Evolutionary conservation across 2,797 vertebrate genomes (phyloP).

Genomic region (Staurois parvus): DNA sequence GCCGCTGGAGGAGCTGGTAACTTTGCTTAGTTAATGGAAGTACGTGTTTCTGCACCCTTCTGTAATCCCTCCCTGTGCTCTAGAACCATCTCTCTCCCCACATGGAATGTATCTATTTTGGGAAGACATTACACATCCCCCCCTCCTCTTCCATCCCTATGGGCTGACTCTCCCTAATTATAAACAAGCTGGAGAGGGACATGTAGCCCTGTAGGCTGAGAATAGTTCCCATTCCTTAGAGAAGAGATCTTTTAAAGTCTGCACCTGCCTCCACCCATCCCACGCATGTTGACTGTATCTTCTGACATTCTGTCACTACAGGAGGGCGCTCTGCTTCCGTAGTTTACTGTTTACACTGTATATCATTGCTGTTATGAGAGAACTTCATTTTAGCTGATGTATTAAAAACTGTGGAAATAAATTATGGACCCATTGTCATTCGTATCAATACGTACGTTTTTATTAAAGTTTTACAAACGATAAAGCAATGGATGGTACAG

Average conservation of each 20-base stretch:
- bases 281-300: constrained; percentile 1
- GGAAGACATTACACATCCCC: constrained; percentile 42
- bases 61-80: constrained; percentile 31
- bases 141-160: constrained; percentile 27
- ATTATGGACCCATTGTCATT: no score
- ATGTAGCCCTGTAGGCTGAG: constrained; percentile 48
- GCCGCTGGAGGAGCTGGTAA: constrained; percentile 1
- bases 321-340: constrained; percentile 8
- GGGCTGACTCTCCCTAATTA: constrained; percentile 46
- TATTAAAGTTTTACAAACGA: no score
- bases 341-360: background rate
- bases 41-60: background rate
- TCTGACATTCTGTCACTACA: background rate
- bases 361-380: background rate
- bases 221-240: constrained; percentile 53
- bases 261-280: constrained; percentile 50
- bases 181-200: constrained; percentile 39
- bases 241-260: constrained; percentile 14
- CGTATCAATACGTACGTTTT: no score
- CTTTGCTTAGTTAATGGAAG: constrained; percentile 29
- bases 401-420: background rate
- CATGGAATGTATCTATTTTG: constrained; percentile 60
- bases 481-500: no score
- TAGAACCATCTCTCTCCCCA: constrained; percentile 39
- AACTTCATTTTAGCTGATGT: no score